Conservation (phyloP, 2,113 vertebrate genomes). For the Syngnathus floridae region DNA sequence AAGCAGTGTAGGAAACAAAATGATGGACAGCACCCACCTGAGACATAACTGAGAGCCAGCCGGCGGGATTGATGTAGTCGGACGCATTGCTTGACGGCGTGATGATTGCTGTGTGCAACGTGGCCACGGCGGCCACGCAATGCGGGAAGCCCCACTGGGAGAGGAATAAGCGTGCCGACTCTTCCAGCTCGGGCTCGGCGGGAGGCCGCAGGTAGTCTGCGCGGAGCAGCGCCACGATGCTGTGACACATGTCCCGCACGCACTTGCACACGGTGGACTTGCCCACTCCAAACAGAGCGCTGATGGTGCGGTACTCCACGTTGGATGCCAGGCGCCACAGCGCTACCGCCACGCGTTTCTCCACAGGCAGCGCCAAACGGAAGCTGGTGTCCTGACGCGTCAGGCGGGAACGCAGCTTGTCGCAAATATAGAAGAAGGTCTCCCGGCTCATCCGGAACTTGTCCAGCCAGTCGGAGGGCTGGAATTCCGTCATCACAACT, state of each 20-base stretch:
- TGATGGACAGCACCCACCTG: slow-evolving; percentile 40
- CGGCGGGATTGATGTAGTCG: slow-evolving; percentile 69
- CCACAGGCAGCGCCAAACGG: slow-evolving; percentile 69
- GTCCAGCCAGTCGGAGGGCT: slow-evolving; percentile 73
- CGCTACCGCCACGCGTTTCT: slow-evolving; percentile 73
- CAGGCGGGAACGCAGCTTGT: slow-evolving; percentile 68
- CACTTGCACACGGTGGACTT: slow-evolving; percentile 73
- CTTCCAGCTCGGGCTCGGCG: slow-evolving; percentile 60
- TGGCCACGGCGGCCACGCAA: slow-evolving; percentile 67
- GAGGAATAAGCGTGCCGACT: slow-evolving; percentile 55
- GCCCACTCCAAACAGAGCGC: slow-evolving; percentile 69
- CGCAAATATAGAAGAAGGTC: slow-evolving; percentile 71
- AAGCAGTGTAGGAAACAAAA: not conserved
- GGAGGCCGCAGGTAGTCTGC: slow-evolving; percentile 60
- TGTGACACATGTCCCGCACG: slow-evolving; percentile 73
- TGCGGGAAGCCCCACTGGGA: slow-evolving; percentile 69
- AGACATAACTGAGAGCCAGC: slow-evolving; percentile 72
- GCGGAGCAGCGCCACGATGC: slow-evolving; percentile 69
- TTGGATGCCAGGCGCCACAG: slow-evolving; percentile 74
- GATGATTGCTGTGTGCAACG: slow-evolving; percentile 73
- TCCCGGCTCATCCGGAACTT: slow-evolving; percentile 74
- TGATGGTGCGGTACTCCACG: slow-evolving; percentile 73
- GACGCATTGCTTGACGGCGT: slow-evolving; percentile 65
- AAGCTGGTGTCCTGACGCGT: slow-evolving; percentile 72
- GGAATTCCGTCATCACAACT: slow-evolving; percentile 72